phyloP scores from a whole-genome alignment of 2,113 vertebrate genomes.

The Oncorhynchus kisutch region DNA sequence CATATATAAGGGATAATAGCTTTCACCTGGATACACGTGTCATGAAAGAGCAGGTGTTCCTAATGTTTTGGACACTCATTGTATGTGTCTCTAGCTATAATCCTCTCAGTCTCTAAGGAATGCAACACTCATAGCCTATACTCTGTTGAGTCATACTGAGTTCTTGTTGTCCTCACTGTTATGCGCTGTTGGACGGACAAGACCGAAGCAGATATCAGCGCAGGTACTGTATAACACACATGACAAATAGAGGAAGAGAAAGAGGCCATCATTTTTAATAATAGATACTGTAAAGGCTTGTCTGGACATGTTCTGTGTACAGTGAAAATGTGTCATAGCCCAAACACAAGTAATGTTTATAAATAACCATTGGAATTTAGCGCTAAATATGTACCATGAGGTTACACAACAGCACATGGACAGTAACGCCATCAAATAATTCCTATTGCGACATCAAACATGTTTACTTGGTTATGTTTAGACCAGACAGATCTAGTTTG shows the following conservation, averaged over 20 bases:
- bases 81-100: not conserved
- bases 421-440: not conserved
- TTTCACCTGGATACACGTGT: too few relatives aligned
- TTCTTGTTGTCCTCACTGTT: too few relatives aligned
- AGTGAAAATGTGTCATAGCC: conserved; percentile 2
- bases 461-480: not conserved
- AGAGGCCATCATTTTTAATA: not conserved
- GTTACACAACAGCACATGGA: not conserved
- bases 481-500: conserved; percentile 1
- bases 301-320: conserved; percentile 9
- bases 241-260: too few relatives aligned
- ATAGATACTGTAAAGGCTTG: conserved; percentile 9
- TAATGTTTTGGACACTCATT: too few relatives aligned
- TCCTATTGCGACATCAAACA: conserved; percentile 1
- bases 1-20: too few relatives aligned
- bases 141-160: too few relatives aligned
- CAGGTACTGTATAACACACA: too few relatives aligned
- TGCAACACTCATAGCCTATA: too few relatives aligned
- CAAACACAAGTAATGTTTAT: conserved; percentile 6
- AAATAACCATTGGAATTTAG: not conserved
- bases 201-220: too few relatives aligned
- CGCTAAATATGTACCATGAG: not conserved
- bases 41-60: too few relatives aligned
- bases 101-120: not conserved
- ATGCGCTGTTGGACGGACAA: too few relatives aligned